phyloP scores from a whole-genome alignment of 2,888 invertebrate species.

The Archaeoteleia sp. region DNA sequence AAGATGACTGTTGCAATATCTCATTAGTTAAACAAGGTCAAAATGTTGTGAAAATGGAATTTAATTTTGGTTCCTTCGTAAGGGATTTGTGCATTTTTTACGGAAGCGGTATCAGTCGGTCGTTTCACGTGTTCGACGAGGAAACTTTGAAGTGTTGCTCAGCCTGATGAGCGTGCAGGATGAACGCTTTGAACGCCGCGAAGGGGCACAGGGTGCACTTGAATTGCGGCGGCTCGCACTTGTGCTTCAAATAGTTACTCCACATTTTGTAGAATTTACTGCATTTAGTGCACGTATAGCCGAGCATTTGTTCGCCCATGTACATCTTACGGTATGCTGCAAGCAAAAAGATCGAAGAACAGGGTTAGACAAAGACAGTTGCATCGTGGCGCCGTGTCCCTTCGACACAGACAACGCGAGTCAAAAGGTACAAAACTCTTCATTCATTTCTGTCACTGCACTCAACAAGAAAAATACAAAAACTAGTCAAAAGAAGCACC shows the following conservation, averaged over 20 bases:
- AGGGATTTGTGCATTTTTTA: no score
- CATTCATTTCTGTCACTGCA: slow-evolving; percentile 10
- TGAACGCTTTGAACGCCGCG: slow-evolving; percentile 74
- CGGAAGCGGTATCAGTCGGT: slow-evolving; percentile 11
- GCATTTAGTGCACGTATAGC: slow-evolving; percentile 74
- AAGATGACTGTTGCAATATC: no score
- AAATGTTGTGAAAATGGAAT: no score
- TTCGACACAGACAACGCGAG: background rate
- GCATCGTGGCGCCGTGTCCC: no score
- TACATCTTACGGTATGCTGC: slow-evolving; percentile 74
- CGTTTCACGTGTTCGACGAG: slow-evolving; percentile 66
- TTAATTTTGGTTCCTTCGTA: no score
- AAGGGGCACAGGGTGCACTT: slow-evolving; percentile 73
- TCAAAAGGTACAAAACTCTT: background rate
- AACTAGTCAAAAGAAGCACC: slow-evolving; percentile 12
- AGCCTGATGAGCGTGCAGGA: slow-evolving; percentile 74
- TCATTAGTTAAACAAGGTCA: no score
- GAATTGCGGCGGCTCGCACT: slow-evolving; percentile 74
- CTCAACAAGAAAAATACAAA: background rate
- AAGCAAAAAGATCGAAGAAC: slow-evolving; percentile 62
- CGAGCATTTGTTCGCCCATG: slow-evolving; percentile 73
- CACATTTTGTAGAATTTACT: slow-evolving; percentile 75
- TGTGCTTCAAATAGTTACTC: slow-evolving; percentile 74
- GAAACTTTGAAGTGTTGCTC: slow-evolving; percentile 73
- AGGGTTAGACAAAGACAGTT: slow-evolving; percentile 11